phyloP scores from a whole-genome alignment of 64 coral and sea anemone genomes.

The Pocillopora verrucosa region DNA sequence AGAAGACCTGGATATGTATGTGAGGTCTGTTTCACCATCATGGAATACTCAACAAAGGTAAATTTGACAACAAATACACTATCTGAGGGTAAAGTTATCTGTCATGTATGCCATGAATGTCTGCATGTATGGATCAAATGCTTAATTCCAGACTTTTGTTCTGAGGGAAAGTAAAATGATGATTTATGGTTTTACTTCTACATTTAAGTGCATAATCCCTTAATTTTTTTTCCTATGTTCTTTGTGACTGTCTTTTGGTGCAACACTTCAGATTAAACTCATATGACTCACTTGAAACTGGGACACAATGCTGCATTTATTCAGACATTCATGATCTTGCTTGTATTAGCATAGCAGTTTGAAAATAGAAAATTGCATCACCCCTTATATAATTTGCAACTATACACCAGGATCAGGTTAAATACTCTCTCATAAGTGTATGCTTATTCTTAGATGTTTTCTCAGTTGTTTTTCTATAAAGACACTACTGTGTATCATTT shows the following conservation, averaged over 20 bases:
- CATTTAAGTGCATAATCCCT: background rate
- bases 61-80: background rate
- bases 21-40: constrained; percentile 65
- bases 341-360: no score
- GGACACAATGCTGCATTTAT: no score
- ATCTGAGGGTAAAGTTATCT: background rate
- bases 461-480: no score
- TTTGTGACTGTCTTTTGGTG: background rate
- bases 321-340: no score
- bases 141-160: background rate
- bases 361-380: no score
- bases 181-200: background rate
- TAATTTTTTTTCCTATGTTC: background rate
- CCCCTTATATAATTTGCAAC: no score
- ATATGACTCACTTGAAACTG: no score
- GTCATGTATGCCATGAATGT: background rate
- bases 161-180: background rate
- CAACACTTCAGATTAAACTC: no score
- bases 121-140: background rate
- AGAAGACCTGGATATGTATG: constrained; percentile 66
- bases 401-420: no score
- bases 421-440: no score
- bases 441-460: no score
- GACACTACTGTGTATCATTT: no score
- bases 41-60: constrained; percentile 41